Base-by-base conservation (phyloP, 2,113 vertebrate species). In the Coreoperca whiteheadi region DNA sequence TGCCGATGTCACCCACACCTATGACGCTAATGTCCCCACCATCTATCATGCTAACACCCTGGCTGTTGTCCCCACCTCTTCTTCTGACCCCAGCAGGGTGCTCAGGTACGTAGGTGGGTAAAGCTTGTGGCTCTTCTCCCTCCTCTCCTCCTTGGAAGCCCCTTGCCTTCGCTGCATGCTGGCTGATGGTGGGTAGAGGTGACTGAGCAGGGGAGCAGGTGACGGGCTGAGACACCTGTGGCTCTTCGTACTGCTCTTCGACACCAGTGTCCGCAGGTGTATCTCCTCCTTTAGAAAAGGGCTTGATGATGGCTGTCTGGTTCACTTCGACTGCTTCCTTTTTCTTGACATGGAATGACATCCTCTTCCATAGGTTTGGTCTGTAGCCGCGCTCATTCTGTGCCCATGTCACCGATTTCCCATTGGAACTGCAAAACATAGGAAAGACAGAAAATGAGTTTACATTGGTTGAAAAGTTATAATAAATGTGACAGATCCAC, bases 221-320 rank as follows among this genome's bases (percentile, higher is more conserved):
- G 43, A 96, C 95, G 66, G 94, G 95, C 84, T 95, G 96, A 72
- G 96, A 96, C 0, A 89, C 91, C 84, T 96, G 96, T 0, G 95
- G 77, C 34, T 89, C 96, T 37, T 96, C 96, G 0, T 95, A 97
- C 48, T 95, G 93, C 0, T 94, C 93, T 90, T 95, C 96, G 87
- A 96, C 91, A 74, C 94, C 82, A 0, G 94, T 48, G 54, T 97
- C 97, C 0, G 91, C 93, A 12, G 96, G 90, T 0, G 91, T 81
- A 6, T 96, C 91, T 0, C 94, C 95, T 10, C 92, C 96, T 89
- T 99, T 97, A 65, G 98, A 97, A 90, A 99, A 99, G 20, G 98
- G 98, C 91, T 98, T 99, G 92, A 99, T 99, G 81, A 99, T 97
- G 6, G 98, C 98, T 0, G 98, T 99, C 90, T 99, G 98, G 84